Percentiles rank a stretch among this genome's conserved stretches.
These are phyloP conservation scores for Corvus hawaiiensis DNA, from an alignment of 2,113 vertebrate genomes.

Conservation along the genomic window DNA sequence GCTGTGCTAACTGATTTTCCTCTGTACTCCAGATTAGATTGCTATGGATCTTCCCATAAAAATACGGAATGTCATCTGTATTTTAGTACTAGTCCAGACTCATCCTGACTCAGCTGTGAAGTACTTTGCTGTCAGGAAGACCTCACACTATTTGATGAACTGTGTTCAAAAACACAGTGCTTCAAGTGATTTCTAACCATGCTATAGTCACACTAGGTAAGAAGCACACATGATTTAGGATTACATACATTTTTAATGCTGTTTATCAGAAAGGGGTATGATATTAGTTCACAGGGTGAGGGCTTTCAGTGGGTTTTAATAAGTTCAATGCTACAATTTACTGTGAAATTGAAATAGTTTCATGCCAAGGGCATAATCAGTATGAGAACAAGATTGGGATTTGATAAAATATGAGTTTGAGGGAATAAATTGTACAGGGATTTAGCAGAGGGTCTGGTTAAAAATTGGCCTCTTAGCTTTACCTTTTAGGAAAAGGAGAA, in stretches of 20 bases:
- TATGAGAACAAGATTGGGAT: not conserved
- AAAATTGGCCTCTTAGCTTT: not conserved
- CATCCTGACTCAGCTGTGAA: not conserved
- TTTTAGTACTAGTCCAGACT: not conserved
- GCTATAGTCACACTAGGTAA: not conserved
- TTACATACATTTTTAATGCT: not conserved
- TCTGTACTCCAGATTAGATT: not conserved
- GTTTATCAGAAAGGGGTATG: not conserved
- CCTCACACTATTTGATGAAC: not conserved
- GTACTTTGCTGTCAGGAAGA: not conserved
- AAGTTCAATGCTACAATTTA: not conserved
- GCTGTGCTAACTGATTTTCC: not conserved
- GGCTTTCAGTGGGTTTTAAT: not conserved
- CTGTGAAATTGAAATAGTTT: not conserved
- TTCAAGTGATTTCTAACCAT: not conserved
- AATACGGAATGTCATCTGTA: not conserved
- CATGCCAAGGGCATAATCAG: not conserved
- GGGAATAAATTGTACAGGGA: not conserved
- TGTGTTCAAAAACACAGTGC: not conserved
- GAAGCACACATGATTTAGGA: not conserved
- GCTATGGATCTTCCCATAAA: not conserved
- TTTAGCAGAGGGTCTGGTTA: not conserved
- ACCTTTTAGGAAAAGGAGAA: not conserved
- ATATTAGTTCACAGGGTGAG: not conserved
- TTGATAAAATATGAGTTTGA: not conserved